Evolutionary conservation across 1,140 invertebrate genomes (phyloP).

Genomic region (Condylostylus longicornis): DNA sequence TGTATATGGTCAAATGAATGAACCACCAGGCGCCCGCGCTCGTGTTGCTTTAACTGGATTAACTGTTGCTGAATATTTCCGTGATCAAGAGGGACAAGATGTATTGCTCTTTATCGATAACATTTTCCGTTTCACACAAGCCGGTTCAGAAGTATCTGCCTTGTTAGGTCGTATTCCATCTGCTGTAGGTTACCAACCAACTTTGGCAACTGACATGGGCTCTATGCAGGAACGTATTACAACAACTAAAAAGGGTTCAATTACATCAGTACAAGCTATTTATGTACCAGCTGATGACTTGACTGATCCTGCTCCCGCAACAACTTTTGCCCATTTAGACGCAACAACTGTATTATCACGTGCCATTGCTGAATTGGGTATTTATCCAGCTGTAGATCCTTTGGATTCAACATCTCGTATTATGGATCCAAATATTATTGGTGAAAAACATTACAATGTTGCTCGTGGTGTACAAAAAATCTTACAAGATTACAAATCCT

Average conservation of each 20-base stretch:
- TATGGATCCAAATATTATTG: conserved; percentile 95
- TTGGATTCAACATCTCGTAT: conserved; percentile 97
- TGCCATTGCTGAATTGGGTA: conserved; percentile 86
- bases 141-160: conserved; percentile 84
- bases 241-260: conserved; percentile 96
- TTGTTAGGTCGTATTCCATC: conserved; percentile 98
- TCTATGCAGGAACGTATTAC: conserved; percentile 99
- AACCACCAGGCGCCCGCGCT: conserved; percentile 95
- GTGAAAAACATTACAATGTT: conserved; percentile 84
- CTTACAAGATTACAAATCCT: conserved; percentile 90
- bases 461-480: conserved; percentile 97
- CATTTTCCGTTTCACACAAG: conserved; percentile 99
- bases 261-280: conserved; percentile 96
- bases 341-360: conserved; percentile 97
- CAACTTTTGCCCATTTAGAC: conserved; percentile 98
- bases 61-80: conserved; percentile 95
- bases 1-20: conserved; percentile 99
- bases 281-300: conserved; percentile 98
- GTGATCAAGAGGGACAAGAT: conserved; percentile 97
- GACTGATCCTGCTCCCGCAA: conserved; percentile 96
- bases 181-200: conserved; percentile 97
- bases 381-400: conserved; percentile 97
- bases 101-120: conserved; percentile 99
- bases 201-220: conserved; percentile 98
- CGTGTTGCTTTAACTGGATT: conserved; percentile 92